Percentiles rank a stretch among this genome's conserved stretches.
Evolutionary conservation across 1,140 invertebrate species (phyloP).

Genomic region (Pomacea maculata): DNA sequence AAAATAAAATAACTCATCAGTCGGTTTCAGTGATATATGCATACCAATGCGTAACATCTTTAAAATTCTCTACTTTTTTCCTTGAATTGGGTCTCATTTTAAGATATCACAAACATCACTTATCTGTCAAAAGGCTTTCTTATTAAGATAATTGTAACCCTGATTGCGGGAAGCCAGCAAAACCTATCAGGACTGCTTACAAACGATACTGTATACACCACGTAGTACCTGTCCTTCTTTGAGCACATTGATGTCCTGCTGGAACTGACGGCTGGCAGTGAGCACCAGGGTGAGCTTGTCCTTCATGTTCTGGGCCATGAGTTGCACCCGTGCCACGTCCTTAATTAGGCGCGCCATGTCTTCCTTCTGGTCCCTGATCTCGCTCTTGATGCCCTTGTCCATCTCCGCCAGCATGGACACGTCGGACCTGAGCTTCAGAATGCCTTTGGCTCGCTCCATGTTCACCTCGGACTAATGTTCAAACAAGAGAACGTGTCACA

Average conservation of each 20-base stretch:
- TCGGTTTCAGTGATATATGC: too few relatives aligned
- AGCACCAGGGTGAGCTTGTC: slow-evolving; percentile 25
- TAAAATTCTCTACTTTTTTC: too few relatives aligned
- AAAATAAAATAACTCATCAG: too few relatives aligned
- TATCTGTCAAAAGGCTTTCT: too few relatives aligned
- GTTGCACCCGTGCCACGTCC: slow-evolving; percentile 22
- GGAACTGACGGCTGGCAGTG: slow-evolving; percentile 21
- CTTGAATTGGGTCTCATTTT: too few relatives aligned
- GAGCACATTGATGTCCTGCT: slow-evolving; percentile 16
- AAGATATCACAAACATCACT: too few relatives aligned
- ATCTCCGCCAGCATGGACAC: slow-evolving; percentile 28
- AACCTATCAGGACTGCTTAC: too few relatives aligned
- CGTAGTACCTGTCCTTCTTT: slow-evolving; percentile 12
- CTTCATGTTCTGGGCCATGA: slow-evolving; percentile 24
- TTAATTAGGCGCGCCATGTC: slow-evolving; percentile 23
- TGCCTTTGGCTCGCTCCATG: slow-evolving; percentile 23
- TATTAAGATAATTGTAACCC: too few relatives aligned
- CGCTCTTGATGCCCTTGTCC: slow-evolving; percentile 20
- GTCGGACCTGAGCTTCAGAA: slow-evolving; percentile 20
- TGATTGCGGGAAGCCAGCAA: too few relatives aligned
- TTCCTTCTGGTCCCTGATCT: slow-evolving; percentile 18
- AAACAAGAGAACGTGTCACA: too few relatives aligned
- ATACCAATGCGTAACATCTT: too few relatives aligned
- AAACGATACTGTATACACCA: too few relatives aligned
- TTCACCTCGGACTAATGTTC: slow-evolving; percentile 8